Percentiles rank a stretch among this genome's conserved stretches.
Conservation (phyloP, 1,140 invertebrate genomes). For the Drosophila paulistorum region DNA sequence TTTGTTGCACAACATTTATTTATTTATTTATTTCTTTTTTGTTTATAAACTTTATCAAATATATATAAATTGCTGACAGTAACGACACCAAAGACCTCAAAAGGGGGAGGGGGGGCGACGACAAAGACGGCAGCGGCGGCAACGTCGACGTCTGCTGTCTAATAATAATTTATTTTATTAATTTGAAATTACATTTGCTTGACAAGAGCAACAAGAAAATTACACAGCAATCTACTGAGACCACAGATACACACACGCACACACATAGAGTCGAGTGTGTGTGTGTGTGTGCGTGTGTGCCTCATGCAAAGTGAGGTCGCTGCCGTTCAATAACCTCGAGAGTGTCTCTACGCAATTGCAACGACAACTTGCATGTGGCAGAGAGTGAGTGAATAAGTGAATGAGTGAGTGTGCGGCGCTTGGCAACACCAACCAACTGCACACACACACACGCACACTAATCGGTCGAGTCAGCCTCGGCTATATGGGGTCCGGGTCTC, state of each 20-base stretch:
- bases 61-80: constrained; percentile 41
- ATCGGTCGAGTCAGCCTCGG: constrained; percentile 57
- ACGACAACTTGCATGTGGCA: constrained; percentile 40
- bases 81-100: constrained; percentile 15
- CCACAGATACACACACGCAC: constrained; percentile 8
- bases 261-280: background rate
- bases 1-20: constrained; percentile 30
- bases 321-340: constrained; percentile 82
- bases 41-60: constrained; percentile 54
- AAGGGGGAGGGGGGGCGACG: background rate
- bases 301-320: constrained; percentile 80
- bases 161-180: constrained; percentile 81
- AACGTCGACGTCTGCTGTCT: constrained; percentile 43
- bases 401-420: constrained; percentile 19
- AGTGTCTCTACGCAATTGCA: constrained; percentile 74
- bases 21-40: constrained; percentile 6
- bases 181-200: constrained; percentile 71
- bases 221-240: constrained; percentile 60
- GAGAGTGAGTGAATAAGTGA: constrained; percentile 6
- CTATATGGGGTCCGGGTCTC: constrained; percentile 26
- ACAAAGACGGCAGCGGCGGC: constrained; percentile 14
- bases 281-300: constrained; percentile 33
- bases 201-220: constrained; percentile 75
- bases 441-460: constrained; percentile 42
- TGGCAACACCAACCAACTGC: constrained; percentile 21